Evolutionary conservation across 2,888 invertebrate species (phyloP).

Genomic region (Meiosimyza decipiens): DNA sequence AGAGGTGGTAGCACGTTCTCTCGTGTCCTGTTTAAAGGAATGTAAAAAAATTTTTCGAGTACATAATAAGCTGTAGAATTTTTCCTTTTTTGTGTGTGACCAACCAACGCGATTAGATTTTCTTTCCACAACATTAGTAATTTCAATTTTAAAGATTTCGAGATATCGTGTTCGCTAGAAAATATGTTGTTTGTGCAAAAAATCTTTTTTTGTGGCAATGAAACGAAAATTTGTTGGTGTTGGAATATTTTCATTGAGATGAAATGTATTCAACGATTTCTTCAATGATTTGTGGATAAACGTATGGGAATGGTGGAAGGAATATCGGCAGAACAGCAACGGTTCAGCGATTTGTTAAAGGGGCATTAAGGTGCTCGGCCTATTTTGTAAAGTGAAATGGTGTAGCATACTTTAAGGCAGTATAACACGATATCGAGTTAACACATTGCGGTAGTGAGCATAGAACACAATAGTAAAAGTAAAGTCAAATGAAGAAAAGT

Average conservation of each 20-base stretch:
- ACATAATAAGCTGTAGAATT: constrained; percentile 51
- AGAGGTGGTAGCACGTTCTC: constrained; percentile 49
- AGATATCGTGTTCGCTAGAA: neutral
- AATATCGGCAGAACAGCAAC: constrained; percentile 9
- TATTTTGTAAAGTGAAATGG: constrained; percentile 29
- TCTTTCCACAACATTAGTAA: neutral
- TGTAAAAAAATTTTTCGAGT: constrained; percentile 48
- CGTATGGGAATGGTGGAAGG: constrained; percentile 20
- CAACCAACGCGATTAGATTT: too few relatives aligned
- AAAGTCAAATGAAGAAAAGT: constrained; percentile 22
- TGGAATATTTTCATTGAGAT: constrained; percentile 49
- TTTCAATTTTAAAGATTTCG: neutral
- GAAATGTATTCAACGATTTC: constrained; percentile 35
- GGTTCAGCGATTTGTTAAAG: constrained; percentile 35
- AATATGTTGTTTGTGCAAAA: neutral
- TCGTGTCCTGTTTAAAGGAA: constrained; percentile 37
- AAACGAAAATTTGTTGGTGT: constrained; percentile 39
- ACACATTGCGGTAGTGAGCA: constrained; percentile 21
- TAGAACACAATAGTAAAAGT: constrained; percentile 13
- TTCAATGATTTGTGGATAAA: constrained; percentile 37
- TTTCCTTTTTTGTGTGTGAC: neutral
- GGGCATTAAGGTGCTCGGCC: constrained; percentile 37
- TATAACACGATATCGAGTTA: constrained; percentile 39
- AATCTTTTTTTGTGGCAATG: neutral
- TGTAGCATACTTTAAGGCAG: constrained; percentile 48